Conservation (phyloP, 1,140 invertebrate genomes). For the Euglossa dilemma region DNA sequence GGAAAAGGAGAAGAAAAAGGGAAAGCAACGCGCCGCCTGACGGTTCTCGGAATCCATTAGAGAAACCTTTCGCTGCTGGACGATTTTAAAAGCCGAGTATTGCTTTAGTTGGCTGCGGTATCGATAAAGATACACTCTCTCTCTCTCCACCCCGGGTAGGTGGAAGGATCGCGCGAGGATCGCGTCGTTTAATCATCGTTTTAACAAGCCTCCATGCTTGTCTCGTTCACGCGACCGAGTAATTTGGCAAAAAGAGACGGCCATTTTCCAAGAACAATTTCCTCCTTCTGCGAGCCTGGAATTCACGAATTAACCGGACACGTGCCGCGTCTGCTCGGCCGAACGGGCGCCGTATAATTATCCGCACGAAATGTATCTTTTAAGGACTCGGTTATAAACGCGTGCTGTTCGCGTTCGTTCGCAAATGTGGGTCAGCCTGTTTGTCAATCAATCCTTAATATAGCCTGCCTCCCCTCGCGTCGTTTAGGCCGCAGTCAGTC, state of each 20-base stretch:
- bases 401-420: constrained; percentile 47
- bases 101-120: constrained; percentile 16
- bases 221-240: constrained; percentile 56
- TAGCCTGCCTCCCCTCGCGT: constrained; percentile 42
- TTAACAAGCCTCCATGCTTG: constrained; percentile 25
- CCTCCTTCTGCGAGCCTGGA: constrained; percentile 23
- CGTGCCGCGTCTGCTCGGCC: constrained; percentile 45
- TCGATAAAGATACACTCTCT: constrained; percentile 22
- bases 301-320: constrained; percentile 58
- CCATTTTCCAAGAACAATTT: constrained; percentile 42
- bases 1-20: background rate
- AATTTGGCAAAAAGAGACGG: constrained; percentile 51
- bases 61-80: background rate
- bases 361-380: constrained; percentile 61
- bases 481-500: constrained; percentile 17
- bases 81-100: constrained; percentile 2
- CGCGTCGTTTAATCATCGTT: constrained; percentile 35
- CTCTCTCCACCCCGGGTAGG: too few species aligned
- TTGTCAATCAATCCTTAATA: constrained; percentile 69
- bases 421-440: constrained; percentile 67
- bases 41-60: constrained; percentile 33
- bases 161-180: constrained; percentile 11
- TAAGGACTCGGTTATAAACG: constrained; percentile 48
- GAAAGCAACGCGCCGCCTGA: background rate
- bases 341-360: constrained; percentile 49